Percentiles rank a stretch among this genome's conserved stretches.
Conservation (phyloP, 1,140 invertebrate genomes). For the Amphibalanus amphitrite region DNA sequence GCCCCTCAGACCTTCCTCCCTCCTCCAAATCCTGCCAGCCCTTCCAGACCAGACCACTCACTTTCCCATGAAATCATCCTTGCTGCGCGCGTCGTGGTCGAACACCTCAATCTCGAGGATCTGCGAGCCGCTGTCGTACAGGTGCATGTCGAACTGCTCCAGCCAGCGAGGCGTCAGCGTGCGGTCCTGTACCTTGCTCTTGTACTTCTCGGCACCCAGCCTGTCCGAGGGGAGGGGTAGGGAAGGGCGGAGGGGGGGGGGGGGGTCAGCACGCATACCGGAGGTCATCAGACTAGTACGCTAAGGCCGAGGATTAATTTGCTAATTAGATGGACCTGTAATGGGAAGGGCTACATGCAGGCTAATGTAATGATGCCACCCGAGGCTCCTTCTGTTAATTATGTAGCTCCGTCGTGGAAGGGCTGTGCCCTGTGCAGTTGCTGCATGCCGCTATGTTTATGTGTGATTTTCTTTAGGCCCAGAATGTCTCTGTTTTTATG, state of each 20-base stretch:
- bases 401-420: neutral
- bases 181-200: conserved; percentile 79
- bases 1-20: too few relatives aligned
- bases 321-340: neutral
- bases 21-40: too few relatives aligned
- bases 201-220: conserved; percentile 93
- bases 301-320: too few relatives aligned
- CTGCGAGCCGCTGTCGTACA: conserved; percentile 77
- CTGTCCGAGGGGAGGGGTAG: conserved; percentile 32
- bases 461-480: too few relatives aligned
- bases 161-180: conserved; percentile 62
- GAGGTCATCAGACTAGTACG: neutral
- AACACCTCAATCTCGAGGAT: conserved; percentile 75
- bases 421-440: too few relatives aligned
- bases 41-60: too few relatives aligned
- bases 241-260: too few relatives aligned
- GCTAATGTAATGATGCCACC: too few relatives aligned
- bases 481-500: too few relatives aligned
- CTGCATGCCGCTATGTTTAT: too few relatives aligned
- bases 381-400: too few relatives aligned
- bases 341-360: neutral
- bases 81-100: conserved; percentile 36
- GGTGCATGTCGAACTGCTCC: conserved; percentile 92
- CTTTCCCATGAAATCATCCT: conserved; percentile 61
- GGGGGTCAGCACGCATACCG: neutral